Evolutionary conservation across 2,113 vertebrate species (phyloP).

Genomic region (Thunnus maccoyii): DNA sequence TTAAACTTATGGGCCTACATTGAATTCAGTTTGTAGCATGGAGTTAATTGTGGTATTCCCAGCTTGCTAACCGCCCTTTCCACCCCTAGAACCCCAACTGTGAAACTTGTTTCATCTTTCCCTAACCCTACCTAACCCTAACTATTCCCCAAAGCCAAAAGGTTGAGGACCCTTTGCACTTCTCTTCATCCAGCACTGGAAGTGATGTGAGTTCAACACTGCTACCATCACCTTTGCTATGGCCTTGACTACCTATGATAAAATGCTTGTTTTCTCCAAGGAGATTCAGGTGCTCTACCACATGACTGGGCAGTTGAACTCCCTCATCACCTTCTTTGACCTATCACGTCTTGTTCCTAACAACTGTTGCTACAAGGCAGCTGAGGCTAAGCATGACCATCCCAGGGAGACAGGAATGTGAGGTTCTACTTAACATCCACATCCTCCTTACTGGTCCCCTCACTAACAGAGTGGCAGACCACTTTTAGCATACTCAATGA

Average conservation of each 20-base stretch:
- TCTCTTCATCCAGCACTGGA: neutral
- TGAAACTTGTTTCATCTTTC: constrained; percentile 25
- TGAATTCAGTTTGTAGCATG: neutral
- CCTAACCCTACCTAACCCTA: neutral
- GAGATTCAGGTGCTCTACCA: neutral
- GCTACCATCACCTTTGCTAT: neutral
- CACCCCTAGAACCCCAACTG: neutral
- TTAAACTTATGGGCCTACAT: neutral
- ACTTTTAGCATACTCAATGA: neutral
- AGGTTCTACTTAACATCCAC: neutral
- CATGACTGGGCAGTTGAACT: neutral
- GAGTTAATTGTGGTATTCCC: constrained; percentile 13
- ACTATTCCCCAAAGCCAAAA: constrained; percentile 19
- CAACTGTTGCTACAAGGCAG: constrained; percentile 21
- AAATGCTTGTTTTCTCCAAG: constrained; percentile 15
- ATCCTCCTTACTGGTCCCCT: neutral
- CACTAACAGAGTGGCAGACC: neutral
- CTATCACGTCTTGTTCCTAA: neutral
- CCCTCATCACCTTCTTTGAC: constrained; percentile 13
- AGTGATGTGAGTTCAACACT: neutral
- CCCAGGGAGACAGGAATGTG: neutral
- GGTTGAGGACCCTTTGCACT: neutral
- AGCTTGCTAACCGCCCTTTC: neutral
- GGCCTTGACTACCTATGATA: neutral
- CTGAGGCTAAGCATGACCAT: constrained; percentile 12